Conservation (phyloP, 1,140 invertebrate genomes). For the Calosoma granatense region DNA sequence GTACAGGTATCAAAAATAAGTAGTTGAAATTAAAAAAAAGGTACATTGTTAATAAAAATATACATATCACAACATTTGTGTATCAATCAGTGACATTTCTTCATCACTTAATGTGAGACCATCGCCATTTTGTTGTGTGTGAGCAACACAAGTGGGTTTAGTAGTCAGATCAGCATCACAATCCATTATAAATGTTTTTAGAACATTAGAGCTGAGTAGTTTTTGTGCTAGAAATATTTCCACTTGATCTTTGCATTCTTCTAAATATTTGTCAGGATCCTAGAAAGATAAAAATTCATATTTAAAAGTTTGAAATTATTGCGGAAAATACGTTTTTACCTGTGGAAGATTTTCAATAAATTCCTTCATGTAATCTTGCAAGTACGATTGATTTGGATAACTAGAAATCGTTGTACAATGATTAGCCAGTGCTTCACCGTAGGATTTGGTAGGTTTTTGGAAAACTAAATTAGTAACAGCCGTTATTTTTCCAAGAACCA, state of each 20-base stretch:
- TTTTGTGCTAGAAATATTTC: background rate
- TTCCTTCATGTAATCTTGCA: conserved; percentile 14
- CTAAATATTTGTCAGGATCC: conserved; percentile 18
- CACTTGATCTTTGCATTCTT: conserved; percentile 20
- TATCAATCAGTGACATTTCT: conserved; percentile 6
- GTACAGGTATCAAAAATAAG: too few species aligned
- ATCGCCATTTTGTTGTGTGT: background rate
- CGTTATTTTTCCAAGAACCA: conserved; percentile 45
- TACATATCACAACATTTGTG: background rate
- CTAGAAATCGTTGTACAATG: conserved; percentile 22
- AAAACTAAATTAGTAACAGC: conserved; percentile 46
- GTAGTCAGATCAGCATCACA: too few species aligned
- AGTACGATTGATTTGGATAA: conserved; percentile 22
- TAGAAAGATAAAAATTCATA: too few species aligned
- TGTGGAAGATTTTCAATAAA: background rate
- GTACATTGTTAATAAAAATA: background rate
- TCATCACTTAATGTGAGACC: background rate
- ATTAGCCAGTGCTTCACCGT: conserved; percentile 23
- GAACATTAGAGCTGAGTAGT: background rate
- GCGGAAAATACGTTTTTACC: too few species aligned
- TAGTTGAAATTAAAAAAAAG: too few species aligned
- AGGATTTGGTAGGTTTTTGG: conserved; percentile 14
- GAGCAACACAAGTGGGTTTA: background rate
- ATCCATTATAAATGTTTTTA: too few species aligned
- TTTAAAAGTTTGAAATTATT: too few species aligned